A percentile compares a stretch with the other conserved stretches of the same genome.
phyloP scores from a whole-genome alignment of 2,888 invertebrate genomes.

The Oligia fasciuncula region DNA sequence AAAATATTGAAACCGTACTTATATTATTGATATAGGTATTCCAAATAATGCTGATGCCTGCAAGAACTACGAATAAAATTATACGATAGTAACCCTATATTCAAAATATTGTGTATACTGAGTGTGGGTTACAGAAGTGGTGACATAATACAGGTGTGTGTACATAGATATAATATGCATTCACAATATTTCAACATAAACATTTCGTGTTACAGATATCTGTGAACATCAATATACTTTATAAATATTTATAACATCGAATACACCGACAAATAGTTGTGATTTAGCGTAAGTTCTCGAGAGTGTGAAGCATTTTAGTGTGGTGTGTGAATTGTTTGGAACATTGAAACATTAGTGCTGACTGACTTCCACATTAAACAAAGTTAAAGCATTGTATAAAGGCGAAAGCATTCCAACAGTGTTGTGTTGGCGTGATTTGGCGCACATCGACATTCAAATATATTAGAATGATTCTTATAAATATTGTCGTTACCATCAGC shows the following conservation, averaged over 20 bases:
- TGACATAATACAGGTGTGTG: constrained; percentile 74
- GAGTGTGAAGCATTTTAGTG: constrained; percentile 82
- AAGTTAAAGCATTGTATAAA: constrained; percentile 39
- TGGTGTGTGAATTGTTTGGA: constrained; percentile 82
- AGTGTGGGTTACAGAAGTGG: constrained; percentile 76
- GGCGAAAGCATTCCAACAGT: constrained; percentile 72
- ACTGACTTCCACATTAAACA: constrained; percentile 78
- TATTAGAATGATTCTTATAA: neutral
- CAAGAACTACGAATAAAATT: constrained; percentile 74
- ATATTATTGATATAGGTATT: constrained; percentile 69
- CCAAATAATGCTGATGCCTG: constrained; percentile 76
- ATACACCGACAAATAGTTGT: constrained; percentile 77
- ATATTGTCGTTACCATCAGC: constrained; percentile 12
- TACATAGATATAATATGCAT: constrained; percentile 70
- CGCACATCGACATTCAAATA: constrained; percentile 50
- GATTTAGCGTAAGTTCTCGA: constrained; percentile 70
- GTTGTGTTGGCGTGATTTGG: constrained; percentile 68
- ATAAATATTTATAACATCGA: constrained; percentile 72
- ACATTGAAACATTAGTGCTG: constrained; percentile 82
- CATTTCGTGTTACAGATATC: constrained; percentile 68
- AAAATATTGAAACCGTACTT: constrained; percentile 76
- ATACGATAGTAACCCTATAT: constrained; percentile 70
- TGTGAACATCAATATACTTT: constrained; percentile 71
- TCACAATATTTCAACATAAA: constrained; percentile 70
- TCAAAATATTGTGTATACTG: constrained; percentile 76